Percentiles rank a stretch among this genome's conserved stretches.
phyloP scores from a whole-genome alignment of 2,888 invertebrate species.

The Oscheius sp. region DNA sequence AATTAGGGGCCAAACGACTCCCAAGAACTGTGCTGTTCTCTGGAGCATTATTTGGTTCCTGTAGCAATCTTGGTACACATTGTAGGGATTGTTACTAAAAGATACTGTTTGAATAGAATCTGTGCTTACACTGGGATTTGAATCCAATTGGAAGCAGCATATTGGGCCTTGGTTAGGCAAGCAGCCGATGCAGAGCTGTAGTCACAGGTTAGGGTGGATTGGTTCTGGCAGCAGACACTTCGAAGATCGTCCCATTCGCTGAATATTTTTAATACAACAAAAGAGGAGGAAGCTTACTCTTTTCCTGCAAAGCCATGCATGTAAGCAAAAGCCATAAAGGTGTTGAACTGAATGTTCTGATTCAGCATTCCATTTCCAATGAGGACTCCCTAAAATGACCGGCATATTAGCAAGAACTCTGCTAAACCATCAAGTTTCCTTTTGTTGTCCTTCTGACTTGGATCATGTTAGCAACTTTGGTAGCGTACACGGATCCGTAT shows the following conservation, averaged over 20 bases:
- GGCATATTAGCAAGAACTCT: not conserved
- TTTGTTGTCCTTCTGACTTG: conserved; percentile 38
- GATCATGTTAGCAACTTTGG: conserved; percentile 34
- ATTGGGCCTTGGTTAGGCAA: conserved; percentile 42
- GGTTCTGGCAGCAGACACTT: conserved; percentile 42
- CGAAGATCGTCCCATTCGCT: conserved; percentile 59
- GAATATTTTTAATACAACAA: not conserved
- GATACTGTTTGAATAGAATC: not conserved
- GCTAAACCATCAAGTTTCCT: conserved; percentile 5
- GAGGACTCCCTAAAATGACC: conserved; percentile 38
- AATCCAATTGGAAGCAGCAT: conserved; percentile 43
- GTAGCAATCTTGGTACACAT: conserved; percentile 57
- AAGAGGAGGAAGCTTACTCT: conserved; percentile 39
- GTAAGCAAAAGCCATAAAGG: conserved; percentile 46
- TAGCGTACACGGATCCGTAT: conserved; percentile 46
- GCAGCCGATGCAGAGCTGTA: conserved; percentile 35
- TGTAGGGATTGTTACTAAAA: conserved; percentile 44
- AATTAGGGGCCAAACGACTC: conserved; percentile 17
- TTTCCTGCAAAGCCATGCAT: conserved; percentile 54
- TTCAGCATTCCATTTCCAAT: conserved; percentile 61
- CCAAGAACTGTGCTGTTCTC: conserved; percentile 35
- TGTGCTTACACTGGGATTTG: not conserved
- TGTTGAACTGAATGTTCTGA: conserved; percentile 52
- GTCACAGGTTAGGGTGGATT: conserved; percentile 44
- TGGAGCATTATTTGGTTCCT: conserved; percentile 22